Conservation (phyloP, 2,888 invertebrate genomes). For the Trisateles emortualis region DNA sequence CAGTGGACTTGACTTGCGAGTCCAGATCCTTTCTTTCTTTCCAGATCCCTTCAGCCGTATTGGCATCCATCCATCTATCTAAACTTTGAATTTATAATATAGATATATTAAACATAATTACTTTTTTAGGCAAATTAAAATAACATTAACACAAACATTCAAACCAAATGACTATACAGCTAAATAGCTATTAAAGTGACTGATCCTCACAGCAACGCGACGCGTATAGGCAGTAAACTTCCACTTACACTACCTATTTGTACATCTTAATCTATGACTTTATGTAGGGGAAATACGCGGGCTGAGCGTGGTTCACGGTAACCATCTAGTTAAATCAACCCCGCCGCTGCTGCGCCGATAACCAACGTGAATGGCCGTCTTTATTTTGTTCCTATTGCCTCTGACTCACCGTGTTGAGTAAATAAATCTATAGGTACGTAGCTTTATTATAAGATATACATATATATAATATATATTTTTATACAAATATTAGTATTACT, state of each 20-base stretch:
- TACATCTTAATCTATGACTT: constrained; percentile 39
- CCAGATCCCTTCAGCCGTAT: too few relatives aligned
- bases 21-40: too few relatives aligned
- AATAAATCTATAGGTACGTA: constrained; percentile 3
- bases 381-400: constrained; percentile 49
- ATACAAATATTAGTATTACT: constrained; percentile 2
- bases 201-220: background rate
- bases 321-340: constrained; percentile 59
- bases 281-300: constrained; percentile 48
- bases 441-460: constrained; percentile 6
- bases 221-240: constrained; percentile 28
- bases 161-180: too few relatives aligned
- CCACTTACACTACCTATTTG: background rate
- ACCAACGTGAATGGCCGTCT: constrained; percentile 46
- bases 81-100: too few relatives aligned
- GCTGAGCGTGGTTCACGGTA: constrained; percentile 48
- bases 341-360: constrained; percentile 44
- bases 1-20: too few relatives aligned
- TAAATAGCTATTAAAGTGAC: too few relatives aligned
- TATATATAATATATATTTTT: too few relatives aligned
- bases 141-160: too few relatives aligned
- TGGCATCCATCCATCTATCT: too few relatives aligned
- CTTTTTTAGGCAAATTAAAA: too few relatives aligned
- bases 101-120: too few relatives aligned
- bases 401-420: constrained; percentile 40